Base-by-base conservation (phyloP, 2,888 invertebrate genomes). In the Aelia acuminata region DNA sequence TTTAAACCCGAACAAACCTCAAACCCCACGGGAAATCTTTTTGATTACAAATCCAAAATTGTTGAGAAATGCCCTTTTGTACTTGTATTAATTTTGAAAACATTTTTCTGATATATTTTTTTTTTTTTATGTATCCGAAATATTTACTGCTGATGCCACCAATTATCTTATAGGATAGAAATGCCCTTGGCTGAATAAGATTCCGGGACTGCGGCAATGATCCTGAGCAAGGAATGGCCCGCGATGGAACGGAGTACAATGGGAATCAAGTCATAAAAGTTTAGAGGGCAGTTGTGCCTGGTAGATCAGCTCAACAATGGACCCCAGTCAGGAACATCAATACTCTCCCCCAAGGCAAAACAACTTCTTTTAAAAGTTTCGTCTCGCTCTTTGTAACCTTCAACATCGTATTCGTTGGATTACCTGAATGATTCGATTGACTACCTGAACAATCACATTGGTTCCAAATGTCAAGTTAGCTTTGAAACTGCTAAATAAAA, bases 201-300 rank as follows among this genome's bases (percentile, higher is more conserved):
- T 35, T 18, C 35, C 2, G 31, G 20, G 26, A 35, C 63, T 70
- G 7, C 63, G 5, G 63, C 18, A 70, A n/a, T 31, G 63, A 26
- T 4, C 31, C 15, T 3, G 31, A 15, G 18, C 13, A 35, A 70
- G 5, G 35, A 70, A 70, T 35, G n/a, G 26, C 57, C 57, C 57
- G n/a, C 26, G 57, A 57, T 70, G 35, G 31, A 22, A 10, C 35
- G 15, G 26, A 13, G 35, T 35, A 70, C 63, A 70, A 70, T 70
- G 26, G 63, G 63, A 70, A 70, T 70, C 31, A 35, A 70, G 63
- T 70, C 31, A 70, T 70, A 70, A 70, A 70, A 70, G 63, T 70
- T 70, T 70, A 70, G 63, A 3, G 63, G 63, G 63, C 31, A 70
- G 31, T 70, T 70, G 63, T 70, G 63, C 63, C 63, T 70, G 63